Evolutionary conservation across 30 jellyfish, hydroid and myxozoan genomes (phyloP), one percentile per base, ranked within the genome.

Genomic region (Chrysaora quinquecirrha): DNA sequence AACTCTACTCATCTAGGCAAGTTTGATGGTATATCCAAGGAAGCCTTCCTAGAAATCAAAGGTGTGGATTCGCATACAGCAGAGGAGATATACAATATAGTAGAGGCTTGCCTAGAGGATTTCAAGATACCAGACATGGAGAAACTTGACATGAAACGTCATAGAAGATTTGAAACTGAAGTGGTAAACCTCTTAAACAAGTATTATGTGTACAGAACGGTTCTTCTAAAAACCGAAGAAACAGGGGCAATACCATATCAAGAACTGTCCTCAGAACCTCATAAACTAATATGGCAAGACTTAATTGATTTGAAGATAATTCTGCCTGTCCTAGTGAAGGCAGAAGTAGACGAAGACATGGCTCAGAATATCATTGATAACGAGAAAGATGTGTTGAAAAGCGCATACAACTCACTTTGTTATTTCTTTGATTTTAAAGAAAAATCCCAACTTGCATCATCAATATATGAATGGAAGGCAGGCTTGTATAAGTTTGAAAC

Each of bases 241-340:
- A 75, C 30, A 47, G 75, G 75, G 12, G 24, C 20, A 14, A 16
- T 74, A 30, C 75, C 75, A 46, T 74, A n/a, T 19, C 75, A 74
- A 27, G 52, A 46, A 22, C 82, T 71, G 34, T 66, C 25, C 34
- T 71, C 27, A 1, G n/a, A 71, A 4, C 32, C 82, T 38, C 82
- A 71, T 25, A 67, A 71, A 43, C 34, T n/a, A 28, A 21, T 71
- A 27, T 71, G 82, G 82, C 66, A 46, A 14, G 82, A 71, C 34
- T 16, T 71, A 67, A 34, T 32, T 12, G 82, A 71, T 71, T 71
- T 71, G 31, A 22, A 46, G 18, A 47, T 71, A 18, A 32, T 71
- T 33, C 20, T 25, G 38, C 68, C 82, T 31, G 38, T 21, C 9
- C 30, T 16, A 46, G 68, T 38, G 16, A 14, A 38, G 35, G 71